These are phyloP conservation scores for Mizuhopecten yessoensis DNA, from an alignment of 1,140 invertebrate genomes.

Conservation along the genomic window DNA sequence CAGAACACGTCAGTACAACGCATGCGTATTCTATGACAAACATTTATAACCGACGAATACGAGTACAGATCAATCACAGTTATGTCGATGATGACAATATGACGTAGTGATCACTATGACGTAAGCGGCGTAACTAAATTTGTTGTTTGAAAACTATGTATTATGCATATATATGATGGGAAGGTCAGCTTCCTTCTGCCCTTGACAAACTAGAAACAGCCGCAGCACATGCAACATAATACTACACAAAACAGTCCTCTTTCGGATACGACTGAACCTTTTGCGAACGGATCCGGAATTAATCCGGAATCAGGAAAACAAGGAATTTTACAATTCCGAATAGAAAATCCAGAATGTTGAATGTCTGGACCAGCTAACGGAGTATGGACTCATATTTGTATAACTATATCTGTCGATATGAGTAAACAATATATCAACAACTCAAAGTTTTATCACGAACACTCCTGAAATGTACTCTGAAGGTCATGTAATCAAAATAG, in stretches of 20 bases:
- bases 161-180: neutral
- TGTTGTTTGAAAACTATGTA: neutral
- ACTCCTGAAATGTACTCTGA: no score
- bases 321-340: neutral
- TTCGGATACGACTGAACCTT: constrained; percentile 37
- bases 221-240: neutral
- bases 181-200: neutral
- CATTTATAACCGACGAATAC: neutral
- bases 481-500: no score
- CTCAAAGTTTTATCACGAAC: no score
- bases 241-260: constrained; percentile 5
- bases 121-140: neutral
- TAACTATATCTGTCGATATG: neutral
- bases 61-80: neutral
- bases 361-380: neutral
- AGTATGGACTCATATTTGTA: neutral
- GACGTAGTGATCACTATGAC: neutral
- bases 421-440: neutral
- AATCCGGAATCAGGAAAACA: neutral
- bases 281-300: neutral
- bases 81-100: neutral
- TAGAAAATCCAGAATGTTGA: neutral
- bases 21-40: neutral
- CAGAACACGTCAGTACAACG: neutral
- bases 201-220: neutral